A percentile compares a stretch with the other conserved stretches of the same genome.
phyloP scores from a whole-genome alignment of 2,113 vertebrate species.

The Corythornis vintsioides region DNA sequence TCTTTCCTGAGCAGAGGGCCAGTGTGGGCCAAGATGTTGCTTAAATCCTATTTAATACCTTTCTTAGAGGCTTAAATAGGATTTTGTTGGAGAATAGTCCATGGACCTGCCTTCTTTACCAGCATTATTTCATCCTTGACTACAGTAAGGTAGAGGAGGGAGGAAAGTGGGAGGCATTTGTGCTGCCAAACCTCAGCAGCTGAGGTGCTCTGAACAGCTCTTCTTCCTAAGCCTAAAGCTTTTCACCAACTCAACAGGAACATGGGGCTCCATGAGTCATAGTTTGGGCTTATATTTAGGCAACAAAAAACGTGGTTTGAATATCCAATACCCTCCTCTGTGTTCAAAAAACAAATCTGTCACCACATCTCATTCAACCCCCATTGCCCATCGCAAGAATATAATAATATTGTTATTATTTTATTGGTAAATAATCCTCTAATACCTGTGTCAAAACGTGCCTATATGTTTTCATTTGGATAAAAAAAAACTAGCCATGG shows the following conservation, averaged over 20 bases:
- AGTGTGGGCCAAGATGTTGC: neutral
- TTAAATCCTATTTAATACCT: constrained; percentile 40
- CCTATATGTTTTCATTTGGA: neutral
- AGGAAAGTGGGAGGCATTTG: neutral
- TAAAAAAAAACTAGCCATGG: neutral
- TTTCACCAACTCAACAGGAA: neutral
- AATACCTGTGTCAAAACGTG: neutral
- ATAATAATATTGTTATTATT: too few species aligned
- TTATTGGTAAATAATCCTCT: neutral
- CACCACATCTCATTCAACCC: neutral
- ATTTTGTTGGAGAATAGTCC: constrained; percentile 14
- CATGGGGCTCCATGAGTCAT: neutral
- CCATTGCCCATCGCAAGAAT: neutral
- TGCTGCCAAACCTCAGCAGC: neutral
- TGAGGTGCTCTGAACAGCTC: neutral
- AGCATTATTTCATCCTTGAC: neutral
- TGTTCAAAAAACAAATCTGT: neutral
- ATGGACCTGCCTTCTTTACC: neutral
- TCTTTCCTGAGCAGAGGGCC: neutral
- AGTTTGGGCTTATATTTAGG: neutral
- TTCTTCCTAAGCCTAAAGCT: neutral
- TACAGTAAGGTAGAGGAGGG: neutral
- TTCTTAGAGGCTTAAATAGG: constrained; percentile 31
- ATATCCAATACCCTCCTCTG: neutral
- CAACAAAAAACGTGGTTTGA: neutral